Evolutionary conservation across 53 echinoderm and acorn worm genomes (phyloP).

Genomic region (Echinarachnius parma): DNA sequence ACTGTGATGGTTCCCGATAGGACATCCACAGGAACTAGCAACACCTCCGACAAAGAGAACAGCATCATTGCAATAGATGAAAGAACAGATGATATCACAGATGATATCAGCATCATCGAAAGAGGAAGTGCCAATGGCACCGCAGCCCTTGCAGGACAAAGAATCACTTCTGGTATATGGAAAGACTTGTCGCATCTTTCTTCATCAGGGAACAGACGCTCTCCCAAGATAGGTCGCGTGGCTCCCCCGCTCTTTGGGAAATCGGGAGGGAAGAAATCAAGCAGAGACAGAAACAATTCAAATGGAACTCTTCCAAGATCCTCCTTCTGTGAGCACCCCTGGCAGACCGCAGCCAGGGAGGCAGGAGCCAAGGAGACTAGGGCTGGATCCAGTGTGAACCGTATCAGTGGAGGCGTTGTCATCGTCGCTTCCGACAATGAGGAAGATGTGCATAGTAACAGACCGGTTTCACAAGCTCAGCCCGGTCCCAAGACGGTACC

Average conservation of each 20-base stretch:
- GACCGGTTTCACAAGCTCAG: not conserved
- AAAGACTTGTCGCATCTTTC: conserved; percentile 24
- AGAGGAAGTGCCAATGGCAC: not conserved
- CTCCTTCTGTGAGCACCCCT: conserved; percentile 31
- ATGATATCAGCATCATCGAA: not conserved
- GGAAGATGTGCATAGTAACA: too few species aligned
- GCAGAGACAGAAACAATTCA: not conserved
- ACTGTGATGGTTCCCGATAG: not conserved
- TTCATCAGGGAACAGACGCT: conserved; percentile 21
- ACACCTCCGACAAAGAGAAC: conserved; percentile 25
- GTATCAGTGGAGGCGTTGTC: not conserved
- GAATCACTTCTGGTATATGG: conserved; percentile 33
- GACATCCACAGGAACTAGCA: not conserved
- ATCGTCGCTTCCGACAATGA: conserved; percentile 18
- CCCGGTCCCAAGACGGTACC: conserved; percentile 26
- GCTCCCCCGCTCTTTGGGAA: conserved; percentile 30
- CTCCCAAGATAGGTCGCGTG: conserved; percentile 34
- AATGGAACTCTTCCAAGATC: conserved; percentile 6
- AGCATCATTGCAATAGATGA: not conserved
- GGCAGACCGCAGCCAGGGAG: conserved; percentile 35
- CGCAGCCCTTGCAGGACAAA: too few species aligned
- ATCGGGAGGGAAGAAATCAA: not conserved
- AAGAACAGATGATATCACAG: not conserved
- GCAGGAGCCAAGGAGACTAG: conserved; percentile 9
- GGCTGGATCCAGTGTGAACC: not conserved